Evolutionary conservation across 2,888 invertebrate genomes (phyloP).

Genomic region (Drosophila limbata): DNA sequence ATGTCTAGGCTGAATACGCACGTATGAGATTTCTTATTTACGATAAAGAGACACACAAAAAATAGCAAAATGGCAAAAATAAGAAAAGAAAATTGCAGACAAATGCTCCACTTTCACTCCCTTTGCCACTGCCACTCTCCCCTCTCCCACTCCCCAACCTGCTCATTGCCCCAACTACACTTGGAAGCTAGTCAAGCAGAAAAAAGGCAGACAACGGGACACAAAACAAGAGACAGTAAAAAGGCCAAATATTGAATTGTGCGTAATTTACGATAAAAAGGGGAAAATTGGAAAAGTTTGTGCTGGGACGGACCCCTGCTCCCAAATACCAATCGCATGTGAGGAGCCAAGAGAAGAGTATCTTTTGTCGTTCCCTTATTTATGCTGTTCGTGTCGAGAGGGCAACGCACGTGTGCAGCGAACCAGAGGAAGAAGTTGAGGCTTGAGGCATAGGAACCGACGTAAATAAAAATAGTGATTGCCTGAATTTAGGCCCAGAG

Average conservation of each 20-base stretch:
- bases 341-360: slow-evolving; percentile 3
- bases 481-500: slow-evolving; percentile 61
- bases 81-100: slow-evolving; percentile 60
- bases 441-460: slow-evolving; percentile 27
- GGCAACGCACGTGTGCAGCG: slow-evolving; percentile 60
- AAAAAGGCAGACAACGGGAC: slow-evolving; percentile 75
- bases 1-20: slow-evolving; percentile 63
- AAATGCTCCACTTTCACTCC: slow-evolving; percentile 25
- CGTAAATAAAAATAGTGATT: slow-evolving; percentile 80
- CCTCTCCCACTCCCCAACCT: neutral
- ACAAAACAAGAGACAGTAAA: slow-evolving; percentile 70
- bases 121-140: neutral
- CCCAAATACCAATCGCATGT: neutral
- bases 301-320: neutral
- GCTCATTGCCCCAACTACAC: slow-evolving; percentile 28
- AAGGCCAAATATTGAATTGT: slow-evolving; percentile 82
- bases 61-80: slow-evolving; percentile 72
- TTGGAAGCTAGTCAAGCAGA: slow-evolving; percentile 70
- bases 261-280: slow-evolving; percentile 83
- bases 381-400: slow-evolving; percentile 75
- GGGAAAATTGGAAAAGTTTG: slow-evolving; percentile 83
- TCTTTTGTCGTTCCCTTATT: slow-evolving; percentile 71
- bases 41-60: slow-evolving; percentile 80
- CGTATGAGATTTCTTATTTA: slow-evolving; percentile 83
- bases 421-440: slow-evolving; percentile 1